Conservation (phyloP, 2,888 invertebrate genomes). For the Calameuta pallipes region DNA sequence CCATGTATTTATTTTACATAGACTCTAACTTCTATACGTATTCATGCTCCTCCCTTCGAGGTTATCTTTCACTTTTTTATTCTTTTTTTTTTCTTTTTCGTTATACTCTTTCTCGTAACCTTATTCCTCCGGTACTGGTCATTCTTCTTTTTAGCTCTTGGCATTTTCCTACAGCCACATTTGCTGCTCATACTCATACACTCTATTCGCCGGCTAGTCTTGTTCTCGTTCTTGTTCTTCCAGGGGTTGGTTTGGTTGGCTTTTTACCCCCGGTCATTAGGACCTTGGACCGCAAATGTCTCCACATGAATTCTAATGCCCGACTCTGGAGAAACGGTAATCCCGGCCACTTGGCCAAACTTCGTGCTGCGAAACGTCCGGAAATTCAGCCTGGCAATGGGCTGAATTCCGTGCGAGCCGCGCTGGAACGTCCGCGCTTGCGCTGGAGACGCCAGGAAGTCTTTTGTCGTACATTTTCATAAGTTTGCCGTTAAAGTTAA, state of each 20-base stretch:
- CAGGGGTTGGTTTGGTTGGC: conserved; percentile 27
- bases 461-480: conserved; percentile 55
- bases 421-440: conserved; percentile 21
- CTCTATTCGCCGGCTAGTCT: conserved; percentile 1
- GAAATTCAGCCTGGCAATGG: conserved; percentile 33
- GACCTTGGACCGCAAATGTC: conserved; percentile 63
- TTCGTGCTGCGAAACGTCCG: conserved; percentile 24
- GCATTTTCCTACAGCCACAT: background rate
- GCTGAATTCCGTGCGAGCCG: conserved; percentile 45
- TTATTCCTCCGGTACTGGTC: background rate
- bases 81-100: background rate
- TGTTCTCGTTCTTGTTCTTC: conserved; percentile 8
- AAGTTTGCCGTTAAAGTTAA: conserved; percentile 48
- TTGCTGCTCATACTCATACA: background rate
- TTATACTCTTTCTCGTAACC: conserved; percentile 17
- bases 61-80: background rate
- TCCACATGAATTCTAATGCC: conserved; percentile 66
- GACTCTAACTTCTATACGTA: background rate
- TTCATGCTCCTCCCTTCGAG: background rate
- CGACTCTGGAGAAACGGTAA: conserved; percentile 46
- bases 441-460: conserved; percentile 31
- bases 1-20: background rate
- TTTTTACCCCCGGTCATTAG: conserved; percentile 64
- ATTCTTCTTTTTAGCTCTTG: background rate
- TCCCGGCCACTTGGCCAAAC: conserved; percentile 51